Evolutionary conservation across 2,888 invertebrate genomes (phyloP).

Genomic region (Hyalella azteca): DNA sequence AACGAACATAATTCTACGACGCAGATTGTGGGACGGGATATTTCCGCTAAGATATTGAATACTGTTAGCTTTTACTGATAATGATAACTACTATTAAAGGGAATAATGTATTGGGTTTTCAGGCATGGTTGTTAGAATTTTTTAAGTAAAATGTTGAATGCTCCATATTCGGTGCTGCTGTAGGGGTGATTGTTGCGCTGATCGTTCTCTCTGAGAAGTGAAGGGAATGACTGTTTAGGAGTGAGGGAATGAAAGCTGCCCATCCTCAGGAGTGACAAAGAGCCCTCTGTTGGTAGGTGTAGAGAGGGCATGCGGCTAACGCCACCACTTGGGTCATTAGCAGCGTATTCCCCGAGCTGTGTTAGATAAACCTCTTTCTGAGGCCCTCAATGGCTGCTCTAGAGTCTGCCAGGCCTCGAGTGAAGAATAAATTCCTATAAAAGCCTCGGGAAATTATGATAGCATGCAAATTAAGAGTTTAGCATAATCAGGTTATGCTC

Average conservation of each 20-base stretch:
- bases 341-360: not conserved
- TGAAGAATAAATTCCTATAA: conserved; percentile 31
- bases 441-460: conserved; percentile 27
- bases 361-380: conserved; percentile 19
- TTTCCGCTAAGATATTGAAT: too few relatives aligned
- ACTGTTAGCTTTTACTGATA: too few relatives aligned
- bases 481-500: conserved; percentile 30
- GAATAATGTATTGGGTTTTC: too few relatives aligned
- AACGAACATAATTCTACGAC: too few relatives aligned
- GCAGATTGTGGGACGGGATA: too few relatives aligned
- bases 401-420: conserved; percentile 6
- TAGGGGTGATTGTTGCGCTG: too few relatives aligned
- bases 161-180: too few relatives aligned
- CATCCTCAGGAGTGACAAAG: not conserved
- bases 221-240: not conserved
- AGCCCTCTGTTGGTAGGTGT: not conserved
- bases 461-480: conserved; percentile 28
- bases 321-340: not conserved
- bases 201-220: too few relatives aligned
- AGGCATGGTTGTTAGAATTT: too few relatives aligned
- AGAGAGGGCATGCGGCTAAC: not conserved
- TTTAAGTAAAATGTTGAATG: too few relatives aligned
- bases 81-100: too few relatives aligned
- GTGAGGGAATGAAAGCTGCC: not conserved
- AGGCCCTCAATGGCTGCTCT: conserved; percentile 7